Evolutionary conservation across 2,797 vertebrate species (phyloP).

Genomic region (Pseudocheirus occidentalis): DNA sequence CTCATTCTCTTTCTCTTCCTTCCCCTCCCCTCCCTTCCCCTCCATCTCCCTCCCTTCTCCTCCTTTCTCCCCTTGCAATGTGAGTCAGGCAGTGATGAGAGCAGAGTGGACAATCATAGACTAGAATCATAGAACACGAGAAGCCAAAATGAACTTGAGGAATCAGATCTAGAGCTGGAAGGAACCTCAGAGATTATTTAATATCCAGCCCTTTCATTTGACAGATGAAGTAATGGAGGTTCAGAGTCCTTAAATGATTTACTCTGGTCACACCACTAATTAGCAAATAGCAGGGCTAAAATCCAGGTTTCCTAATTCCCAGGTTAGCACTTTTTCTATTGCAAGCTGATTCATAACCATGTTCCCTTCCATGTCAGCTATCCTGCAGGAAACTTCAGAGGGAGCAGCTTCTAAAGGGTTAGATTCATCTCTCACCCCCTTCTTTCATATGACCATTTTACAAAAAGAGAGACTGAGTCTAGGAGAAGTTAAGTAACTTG

Average conservation of each 20-base stretch:
- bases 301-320: not conserved
- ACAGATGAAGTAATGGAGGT: not conserved
- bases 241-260: not conserved
- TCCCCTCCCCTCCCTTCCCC: not conserved
- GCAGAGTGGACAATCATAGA: not conserved
- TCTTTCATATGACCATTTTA: not conserved
- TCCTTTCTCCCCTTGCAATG: not conserved
- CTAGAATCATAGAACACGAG: not conserved
- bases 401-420: not conserved
- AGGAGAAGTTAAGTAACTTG: not conserved
- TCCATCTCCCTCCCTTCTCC: not conserved
- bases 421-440: not conserved
- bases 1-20: too few species aligned
- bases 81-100: not conserved
- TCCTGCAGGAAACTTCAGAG: not conserved
- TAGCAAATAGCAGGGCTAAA: not conserved
- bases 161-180: not conserved
- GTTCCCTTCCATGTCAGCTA: slow-evolving; percentile 3
- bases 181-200: not conserved
- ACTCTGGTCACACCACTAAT: not conserved
- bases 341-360: slow-evolving; percentile 32
- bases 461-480: not conserved
- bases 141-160: not conserved
- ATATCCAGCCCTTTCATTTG: not conserved
- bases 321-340: not conserved